Conservation (phyloP, 2,797 vertebrate species). For the Dromococcyx pavoninus region DNA sequence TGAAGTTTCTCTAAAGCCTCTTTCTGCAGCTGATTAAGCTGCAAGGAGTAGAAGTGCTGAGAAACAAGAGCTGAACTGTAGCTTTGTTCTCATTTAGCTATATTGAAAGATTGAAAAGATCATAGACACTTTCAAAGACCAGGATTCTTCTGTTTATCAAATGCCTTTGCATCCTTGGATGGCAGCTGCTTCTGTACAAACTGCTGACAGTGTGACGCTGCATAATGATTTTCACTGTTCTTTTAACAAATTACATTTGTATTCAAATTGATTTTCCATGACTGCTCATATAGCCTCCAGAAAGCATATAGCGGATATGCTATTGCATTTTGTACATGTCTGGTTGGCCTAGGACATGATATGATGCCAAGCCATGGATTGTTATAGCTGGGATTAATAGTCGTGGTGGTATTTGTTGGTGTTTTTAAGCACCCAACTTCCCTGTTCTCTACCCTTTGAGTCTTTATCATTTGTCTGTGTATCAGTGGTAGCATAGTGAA, state of each 20-base stretch:
- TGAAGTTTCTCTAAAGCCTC: conserved; percentile 16
- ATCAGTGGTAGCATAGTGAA: not conserved
- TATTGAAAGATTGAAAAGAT: not conserved
- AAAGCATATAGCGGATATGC: not conserved
- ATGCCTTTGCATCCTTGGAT: not conserved
- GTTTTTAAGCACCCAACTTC: not conserved
- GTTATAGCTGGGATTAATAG: not conserved
- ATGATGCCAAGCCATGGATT: not conserved
- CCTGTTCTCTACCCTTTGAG: not conserved
- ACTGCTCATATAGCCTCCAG: conserved; percentile 20
- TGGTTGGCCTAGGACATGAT: not conserved
- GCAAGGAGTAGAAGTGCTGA: not conserved
- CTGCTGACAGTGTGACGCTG: conserved; percentile 37
- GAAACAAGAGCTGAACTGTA: conserved; percentile 35
- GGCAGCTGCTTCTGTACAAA: not conserved
- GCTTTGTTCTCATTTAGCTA: conserved; percentile 5
- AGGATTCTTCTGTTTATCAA: conserved; percentile 5
- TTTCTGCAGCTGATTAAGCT: conserved; percentile 35
- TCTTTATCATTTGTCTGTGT: not conserved
- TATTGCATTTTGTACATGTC: not conserved
- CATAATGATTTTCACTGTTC: conserved; percentile 51
- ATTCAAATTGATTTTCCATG: conserved; percentile 53
- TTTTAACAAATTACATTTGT: conserved; percentile 61
- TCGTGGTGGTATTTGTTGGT: not conserved
- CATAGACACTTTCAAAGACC: conserved; percentile 17